phyloP scores from a whole-genome alignment of 1,140 invertebrate genomes.

The Drosophila repletoides region DNA sequence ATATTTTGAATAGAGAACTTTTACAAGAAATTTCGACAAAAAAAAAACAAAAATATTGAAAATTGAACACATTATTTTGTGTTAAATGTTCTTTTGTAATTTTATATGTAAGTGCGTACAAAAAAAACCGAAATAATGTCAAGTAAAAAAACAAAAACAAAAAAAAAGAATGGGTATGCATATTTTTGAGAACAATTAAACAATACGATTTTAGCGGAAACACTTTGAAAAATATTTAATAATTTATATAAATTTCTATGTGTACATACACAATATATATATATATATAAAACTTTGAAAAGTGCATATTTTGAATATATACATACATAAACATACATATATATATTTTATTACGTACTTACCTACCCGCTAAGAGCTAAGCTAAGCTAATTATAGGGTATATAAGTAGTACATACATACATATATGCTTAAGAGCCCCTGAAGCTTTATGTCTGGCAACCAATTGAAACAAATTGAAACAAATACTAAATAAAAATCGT shows the following conservation, averaged over 20 bases:
- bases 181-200: conserved; percentile 70
- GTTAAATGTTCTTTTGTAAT: conserved; percentile 67
- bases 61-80: conserved; percentile 48
- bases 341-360: conserved; percentile 65
- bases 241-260: conserved; percentile 16
- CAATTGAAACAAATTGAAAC: conserved; percentile 14
- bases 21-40: conserved; percentile 52
- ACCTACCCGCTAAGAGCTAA: conserved; percentile 5
- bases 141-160: conserved; percentile 41
- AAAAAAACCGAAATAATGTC: conserved; percentile 34
- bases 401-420: too few relatives aligned
- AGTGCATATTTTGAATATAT: conserved; percentile 35
- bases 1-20: conserved; percentile 78
- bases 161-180: conserved; percentile 31
- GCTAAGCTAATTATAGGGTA: too few relatives aligned
- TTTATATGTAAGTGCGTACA: conserved; percentile 50
- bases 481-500: not conserved
- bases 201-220: conserved; percentile 47
- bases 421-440: conserved; percentile 46
- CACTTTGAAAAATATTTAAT: conserved; percentile 1
- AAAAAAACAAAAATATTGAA: conserved; percentile 33
- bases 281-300: conserved; percentile 2
- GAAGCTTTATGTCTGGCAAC: conserved; percentile 53
- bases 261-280: conserved; percentile 17
- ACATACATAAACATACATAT: conserved; percentile 19